These are phyloP conservation scores for Lochmaea crataegi DNA, from an alignment of 2,888 invertebrate genomes.

Conservation along the genomic window DNA sequence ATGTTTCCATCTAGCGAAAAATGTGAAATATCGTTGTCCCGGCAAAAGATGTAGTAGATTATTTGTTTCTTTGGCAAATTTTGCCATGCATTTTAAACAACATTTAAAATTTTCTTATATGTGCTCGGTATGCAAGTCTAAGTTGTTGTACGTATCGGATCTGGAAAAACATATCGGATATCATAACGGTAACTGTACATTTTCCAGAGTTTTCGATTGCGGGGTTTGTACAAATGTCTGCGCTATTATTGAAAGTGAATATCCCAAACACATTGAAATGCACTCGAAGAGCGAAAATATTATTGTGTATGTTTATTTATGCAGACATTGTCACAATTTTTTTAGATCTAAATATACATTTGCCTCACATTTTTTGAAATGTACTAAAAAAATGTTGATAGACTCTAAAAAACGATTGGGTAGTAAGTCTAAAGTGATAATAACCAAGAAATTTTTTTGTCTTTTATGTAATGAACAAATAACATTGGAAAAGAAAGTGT, in stretches of 20 bases:
- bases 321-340: slow-evolving; percentile 60
- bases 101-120: slow-evolving; percentile 60
- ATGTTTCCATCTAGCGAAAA: slow-evolving; percentile 65
- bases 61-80: slow-evolving; percentile 66
- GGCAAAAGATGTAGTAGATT: slow-evolving; percentile 63
- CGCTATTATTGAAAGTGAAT: slow-evolving; percentile 44
- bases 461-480: slow-evolving; percentile 56
- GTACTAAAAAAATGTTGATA: slow-evolving; percentile 45
- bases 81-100: slow-evolving; percentile 64
- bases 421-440: slow-evolving; percentile 22
- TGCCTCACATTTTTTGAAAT: slow-evolving; percentile 55
- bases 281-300: slow-evolving; percentile 55
- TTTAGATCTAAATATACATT: slow-evolving; percentile 59
- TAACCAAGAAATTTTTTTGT: slow-evolving; percentile 49
- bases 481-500: slow-evolving; percentile 43
- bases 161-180: slow-evolving; percentile 27
- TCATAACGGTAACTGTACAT: slow-evolving; percentile 37
- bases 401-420: slow-evolving; percentile 33
- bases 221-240: slow-evolving; percentile 51
- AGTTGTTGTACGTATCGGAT: slow-evolving; percentile 62
- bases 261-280: slow-evolving; percentile 54
- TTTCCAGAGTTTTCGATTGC: slow-evolving; percentile 50
- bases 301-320: slow-evolving; percentile 60
- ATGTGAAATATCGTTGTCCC: slow-evolving; percentile 59
- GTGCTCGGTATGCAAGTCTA: slow-evolving; percentile 63